A percentile compares a stretch with the other conserved stretches of the same genome.
These are phyloP conservation scores for Campaea margaritaria DNA, from an alignment of 2,888 invertebrate genomes.

Conservation along the genomic window DNA sequence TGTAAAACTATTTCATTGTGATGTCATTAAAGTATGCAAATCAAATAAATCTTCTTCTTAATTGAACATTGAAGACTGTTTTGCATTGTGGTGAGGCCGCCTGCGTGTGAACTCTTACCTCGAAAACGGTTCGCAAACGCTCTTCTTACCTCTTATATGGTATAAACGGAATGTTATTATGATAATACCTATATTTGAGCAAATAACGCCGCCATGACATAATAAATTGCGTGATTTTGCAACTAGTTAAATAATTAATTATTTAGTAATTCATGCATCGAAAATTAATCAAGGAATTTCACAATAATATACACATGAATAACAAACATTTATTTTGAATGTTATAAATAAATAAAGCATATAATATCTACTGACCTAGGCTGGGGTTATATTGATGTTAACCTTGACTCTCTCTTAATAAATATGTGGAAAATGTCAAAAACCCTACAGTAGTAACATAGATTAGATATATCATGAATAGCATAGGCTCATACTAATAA, in stretches of 20 bases:
- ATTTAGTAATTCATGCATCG: no score
- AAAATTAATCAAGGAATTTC: no score
- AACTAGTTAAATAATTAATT: slow-evolving; percentile 8
- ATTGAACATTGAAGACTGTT: slow-evolving; percentile 13
- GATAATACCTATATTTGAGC: slow-evolving; percentile 40
- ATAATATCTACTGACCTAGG: no score
- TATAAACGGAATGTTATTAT: slow-evolving; percentile 40
- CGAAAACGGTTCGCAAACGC: slow-evolving; percentile 27
- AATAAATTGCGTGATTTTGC: slow-evolving; percentile 25
- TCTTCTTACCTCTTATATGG: slow-evolving; percentile 38
- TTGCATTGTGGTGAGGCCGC: slow-evolving; percentile 47
- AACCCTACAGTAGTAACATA: not conserved
- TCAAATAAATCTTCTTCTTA: not conserved
- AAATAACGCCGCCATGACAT: slow-evolving; percentile 31
- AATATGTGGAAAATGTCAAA: no score
- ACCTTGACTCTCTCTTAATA: no score
- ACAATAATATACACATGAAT: no score
- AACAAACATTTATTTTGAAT: no score
- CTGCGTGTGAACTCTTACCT: slow-evolving; percentile 62
- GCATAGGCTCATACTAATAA: not conserved
- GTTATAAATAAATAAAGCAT: no score
- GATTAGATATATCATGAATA: no score
- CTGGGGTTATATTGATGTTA: no score
- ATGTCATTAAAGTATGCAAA: no score
- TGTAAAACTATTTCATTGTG: no score